Conservation (phyloP, 2,113 vertebrate species). For the Aphelocoma coerulescens region DNA sequence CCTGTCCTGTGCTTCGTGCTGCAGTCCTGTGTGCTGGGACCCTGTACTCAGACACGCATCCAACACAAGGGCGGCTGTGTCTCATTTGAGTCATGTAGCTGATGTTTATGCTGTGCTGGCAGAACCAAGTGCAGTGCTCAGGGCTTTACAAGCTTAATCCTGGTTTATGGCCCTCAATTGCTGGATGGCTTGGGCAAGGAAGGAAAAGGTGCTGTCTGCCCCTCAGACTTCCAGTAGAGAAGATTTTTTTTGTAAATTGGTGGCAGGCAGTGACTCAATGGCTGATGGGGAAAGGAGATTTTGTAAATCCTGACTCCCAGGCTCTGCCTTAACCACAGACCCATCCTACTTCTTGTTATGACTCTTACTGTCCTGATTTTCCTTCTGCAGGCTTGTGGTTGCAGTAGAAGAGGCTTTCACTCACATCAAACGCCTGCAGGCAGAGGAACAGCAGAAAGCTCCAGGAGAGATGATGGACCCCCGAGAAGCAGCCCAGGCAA, state of each 20-base stretch:
- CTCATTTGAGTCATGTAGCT: not conserved
- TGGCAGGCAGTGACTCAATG: not conserved
- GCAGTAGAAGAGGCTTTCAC: conserved; percentile 95
- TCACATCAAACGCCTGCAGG: conserved; percentile 88
- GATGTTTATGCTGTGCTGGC: not conserved
- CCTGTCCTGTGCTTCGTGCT: not conserved
- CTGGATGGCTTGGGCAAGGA: not conserved
- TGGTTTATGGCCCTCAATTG: not conserved
- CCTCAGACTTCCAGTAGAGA: not conserved
- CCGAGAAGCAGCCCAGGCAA: conserved; percentile 91
- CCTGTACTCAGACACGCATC: rapidly evolving
- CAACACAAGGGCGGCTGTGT: not conserved
- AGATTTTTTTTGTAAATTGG: not conserved
- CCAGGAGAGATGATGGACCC: conserved; percentile 93
- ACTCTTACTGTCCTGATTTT: not conserved
- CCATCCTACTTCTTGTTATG: not conserved
- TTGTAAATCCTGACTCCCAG: not conserved
- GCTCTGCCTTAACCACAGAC: not conserved
- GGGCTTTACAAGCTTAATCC: not conserved
- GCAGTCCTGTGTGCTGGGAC: not conserved
- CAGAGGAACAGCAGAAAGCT: conserved; percentile 88
- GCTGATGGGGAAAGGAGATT: not conserved
- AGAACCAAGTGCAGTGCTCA: not conserved
- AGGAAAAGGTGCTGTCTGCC: not conserved
- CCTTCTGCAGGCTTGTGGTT: conserved; percentile 84